Evolutionary conservation across 2,797 vertebrate species (phyloP).

Genomic region (Halcyon chelicuti): DNA sequence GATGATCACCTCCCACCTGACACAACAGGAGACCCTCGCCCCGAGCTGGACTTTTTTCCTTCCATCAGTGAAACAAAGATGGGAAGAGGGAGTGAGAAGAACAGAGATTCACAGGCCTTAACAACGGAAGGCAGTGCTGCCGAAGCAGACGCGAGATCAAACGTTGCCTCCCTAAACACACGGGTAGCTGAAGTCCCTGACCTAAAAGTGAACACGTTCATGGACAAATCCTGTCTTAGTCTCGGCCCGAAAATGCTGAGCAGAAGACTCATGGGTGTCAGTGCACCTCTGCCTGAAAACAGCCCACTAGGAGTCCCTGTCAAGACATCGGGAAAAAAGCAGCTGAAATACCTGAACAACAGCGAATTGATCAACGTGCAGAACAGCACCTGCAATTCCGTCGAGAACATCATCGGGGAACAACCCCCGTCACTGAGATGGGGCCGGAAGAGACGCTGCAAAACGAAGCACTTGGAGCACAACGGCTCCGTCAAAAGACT

Average conservation of each 20-base stretch:
- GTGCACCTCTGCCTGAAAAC: conserved; percentile 9
- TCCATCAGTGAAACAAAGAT: conserved; percentile 54
- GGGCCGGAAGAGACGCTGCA: conserved; percentile 89
- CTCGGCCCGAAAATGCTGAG: conserved; percentile 20
- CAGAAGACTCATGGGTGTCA: conserved; percentile 35
- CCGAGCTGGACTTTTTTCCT: conserved; percentile 59
- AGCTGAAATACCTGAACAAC: conserved; percentile 76
- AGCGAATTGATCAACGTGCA: conserved; percentile 55
- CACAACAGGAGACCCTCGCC: background rate
- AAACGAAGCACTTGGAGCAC: conserved; percentile 91
- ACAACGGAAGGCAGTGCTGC: background rate
- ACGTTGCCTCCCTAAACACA: background rate
- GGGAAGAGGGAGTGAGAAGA: background rate
- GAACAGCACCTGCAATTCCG: conserved; percentile 61
- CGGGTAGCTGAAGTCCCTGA: conserved; percentile 47
- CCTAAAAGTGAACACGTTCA: background rate
- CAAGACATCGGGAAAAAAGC: conserved; percentile 66
- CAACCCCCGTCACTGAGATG: conserved; percentile 79
- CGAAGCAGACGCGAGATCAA: background rate
- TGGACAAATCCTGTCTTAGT: conserved; percentile 59
- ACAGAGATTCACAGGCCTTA: conserved; percentile 14
- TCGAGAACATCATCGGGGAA: conserved; percentile 41
- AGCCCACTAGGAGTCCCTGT: background rate
- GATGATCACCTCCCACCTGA: background rate
- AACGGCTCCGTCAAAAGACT: conserved; percentile 81